Base-by-base conservation (phyloP, 2,113 vertebrate genomes). In the Sarotherodon lohbergeri region DNA sequence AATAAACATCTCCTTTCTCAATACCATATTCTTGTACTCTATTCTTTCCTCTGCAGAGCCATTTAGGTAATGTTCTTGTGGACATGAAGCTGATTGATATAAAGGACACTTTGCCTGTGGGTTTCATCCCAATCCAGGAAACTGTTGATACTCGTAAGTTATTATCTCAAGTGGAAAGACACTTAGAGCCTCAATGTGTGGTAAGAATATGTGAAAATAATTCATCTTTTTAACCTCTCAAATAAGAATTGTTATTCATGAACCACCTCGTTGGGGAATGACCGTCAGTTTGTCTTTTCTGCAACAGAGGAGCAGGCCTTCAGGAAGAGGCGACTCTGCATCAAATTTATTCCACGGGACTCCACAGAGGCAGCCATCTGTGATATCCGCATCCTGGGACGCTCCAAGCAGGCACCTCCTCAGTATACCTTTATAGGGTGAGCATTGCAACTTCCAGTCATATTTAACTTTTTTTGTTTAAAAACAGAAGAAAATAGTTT, bases 61-160 rank as follows among this genome's bases (percentile, higher is more conserved):
- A 99, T 91, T 95, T 99, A 94, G 99, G 99, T 81, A 99, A 99
- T 0, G 99, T 99, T 79, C 95, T 99, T 84, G 98, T 99, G 83
- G 99, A 99, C 91, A 99, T 99, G 98, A 99, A 99, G 94, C 96
- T 99, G 87, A 99, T 99, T 54, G 99, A 99, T 84, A 97, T 98
- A 93, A 99, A 99, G 96, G 99, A 99, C 96, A 99, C 99, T 1
- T 95, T 99, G 89, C 98, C 99, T 0, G 98, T 99, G 9, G 99
- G 99, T 80, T 99, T 99, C 95, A 99, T 99, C 86, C 98, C 99
- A 1, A 99, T 99, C 89, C 99, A 99, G 91, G 99, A 99, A 94
- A 99, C 98, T 0, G 97, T 98, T 29, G 98, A 99, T 87, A 99
- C 99, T 86, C 99, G 98, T 99, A 95, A 98, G 98, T 96, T 10